Evolutionary conservation across 2,797 vertebrate genomes (phyloP).

Genomic region (Lagorchestes hirsutus): DNA sequence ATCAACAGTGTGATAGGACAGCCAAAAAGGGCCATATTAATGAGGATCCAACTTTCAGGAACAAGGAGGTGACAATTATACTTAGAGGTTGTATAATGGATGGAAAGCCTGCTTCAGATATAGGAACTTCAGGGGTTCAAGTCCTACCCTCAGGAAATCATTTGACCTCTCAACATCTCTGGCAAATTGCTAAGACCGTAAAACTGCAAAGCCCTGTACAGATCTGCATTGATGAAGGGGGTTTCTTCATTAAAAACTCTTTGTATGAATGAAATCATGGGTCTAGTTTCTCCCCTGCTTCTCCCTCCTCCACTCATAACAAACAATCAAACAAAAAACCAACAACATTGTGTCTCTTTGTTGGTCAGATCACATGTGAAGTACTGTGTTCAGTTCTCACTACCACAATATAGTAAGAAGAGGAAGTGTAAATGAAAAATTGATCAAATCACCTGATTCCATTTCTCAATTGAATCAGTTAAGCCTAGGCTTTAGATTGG

Average conservation of each 20-base stretch:
- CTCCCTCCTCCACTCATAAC: background rate
- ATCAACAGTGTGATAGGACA: background rate
- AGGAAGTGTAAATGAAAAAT: background rate
- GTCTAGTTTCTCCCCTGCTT: background rate
- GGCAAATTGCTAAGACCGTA: background rate
- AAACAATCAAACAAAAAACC: background rate
- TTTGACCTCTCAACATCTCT: background rate
- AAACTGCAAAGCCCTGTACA: background rate
- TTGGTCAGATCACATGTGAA: background rate
- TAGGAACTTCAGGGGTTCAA: background rate
- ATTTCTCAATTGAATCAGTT: background rate
- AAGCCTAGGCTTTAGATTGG: background rate
- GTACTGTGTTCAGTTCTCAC: background rate
- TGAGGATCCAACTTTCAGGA: background rate
- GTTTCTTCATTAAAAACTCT: background rate
- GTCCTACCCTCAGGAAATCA: background rate
- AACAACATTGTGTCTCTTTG: background rate
- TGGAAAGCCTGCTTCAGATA: background rate
- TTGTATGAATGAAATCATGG: background rate
- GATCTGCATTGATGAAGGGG: background rate
- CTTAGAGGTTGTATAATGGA: background rate
- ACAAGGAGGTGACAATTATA: background rate
- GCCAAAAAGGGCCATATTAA: background rate
- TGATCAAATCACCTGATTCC: background rate
- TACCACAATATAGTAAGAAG: background rate